A percentile compares a stretch with the other conserved stretches of the same genome.
phyloP scores from a whole-genome alignment of 1,140 invertebrate genomes.

The Monomorium pharaonis region DNA sequence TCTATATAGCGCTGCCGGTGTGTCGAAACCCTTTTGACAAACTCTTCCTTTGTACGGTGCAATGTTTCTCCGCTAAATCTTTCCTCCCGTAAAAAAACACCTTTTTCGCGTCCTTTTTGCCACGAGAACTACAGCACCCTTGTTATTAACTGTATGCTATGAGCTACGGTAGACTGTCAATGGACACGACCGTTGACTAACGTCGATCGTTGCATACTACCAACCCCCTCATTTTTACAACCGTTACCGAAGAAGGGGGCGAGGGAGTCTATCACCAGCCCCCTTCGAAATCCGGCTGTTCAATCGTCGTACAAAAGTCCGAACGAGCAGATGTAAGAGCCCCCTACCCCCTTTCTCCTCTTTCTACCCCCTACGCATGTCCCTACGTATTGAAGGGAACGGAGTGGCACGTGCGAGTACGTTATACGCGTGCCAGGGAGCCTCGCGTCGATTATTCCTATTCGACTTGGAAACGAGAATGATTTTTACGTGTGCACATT shows the following conservation, averaged over 20 bases:
- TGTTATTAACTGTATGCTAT: not conserved
- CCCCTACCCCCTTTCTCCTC: not conserved
- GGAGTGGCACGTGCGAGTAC: conserved; percentile 22
- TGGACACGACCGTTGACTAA: conserved; percentile 54
- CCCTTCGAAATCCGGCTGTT: conserved; percentile 32
- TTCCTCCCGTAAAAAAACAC: not conserved
- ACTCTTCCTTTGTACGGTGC: not conserved
- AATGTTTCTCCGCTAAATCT: not conserved
- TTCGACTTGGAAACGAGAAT: not conserved
- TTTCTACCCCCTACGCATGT: conserved; percentile 14
- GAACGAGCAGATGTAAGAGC: conserved; percentile 33
- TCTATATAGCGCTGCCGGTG: not conserved
- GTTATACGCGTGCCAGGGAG: not conserved
- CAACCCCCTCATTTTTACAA: conserved; percentile 38
- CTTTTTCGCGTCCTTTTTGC: not conserved
- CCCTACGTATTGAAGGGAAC: conserved; percentile 31
- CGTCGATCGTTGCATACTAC: conserved; percentile 59
- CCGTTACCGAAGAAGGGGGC: conserved; percentile 38
- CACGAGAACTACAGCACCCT: not conserved
- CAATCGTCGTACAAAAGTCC: conserved; percentile 27
- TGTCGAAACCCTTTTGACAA: not conserved
- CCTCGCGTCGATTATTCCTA: conserved; percentile 3
- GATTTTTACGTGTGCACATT: not conserved
- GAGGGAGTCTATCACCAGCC: conserved; percentile 46
- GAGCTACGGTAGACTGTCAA: not conserved